Percentiles rank a stretch among this genome's conserved stretches.
Conservation (phyloP, 2,113 vertebrate genomes). For the Coptodon rendalli region DNA sequence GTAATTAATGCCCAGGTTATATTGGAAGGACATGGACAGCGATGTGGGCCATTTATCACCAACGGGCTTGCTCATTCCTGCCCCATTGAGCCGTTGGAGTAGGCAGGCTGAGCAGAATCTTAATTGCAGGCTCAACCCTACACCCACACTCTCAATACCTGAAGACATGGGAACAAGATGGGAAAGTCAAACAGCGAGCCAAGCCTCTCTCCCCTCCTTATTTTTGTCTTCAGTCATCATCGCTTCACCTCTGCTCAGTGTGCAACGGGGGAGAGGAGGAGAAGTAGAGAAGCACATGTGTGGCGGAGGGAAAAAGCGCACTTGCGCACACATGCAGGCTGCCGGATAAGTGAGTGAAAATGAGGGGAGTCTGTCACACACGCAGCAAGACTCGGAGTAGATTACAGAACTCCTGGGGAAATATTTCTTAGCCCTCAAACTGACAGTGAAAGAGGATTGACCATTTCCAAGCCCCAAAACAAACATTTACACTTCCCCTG, state of each 20-base stretch:
- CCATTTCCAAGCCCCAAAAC: conserved; percentile 19
- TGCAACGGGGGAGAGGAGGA: background rate
- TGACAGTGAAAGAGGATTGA: conserved; percentile 47
- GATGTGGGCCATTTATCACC: conserved; percentile 71
- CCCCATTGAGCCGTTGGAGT: conserved; percentile 64
- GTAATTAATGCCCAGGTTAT: conserved; percentile 74
- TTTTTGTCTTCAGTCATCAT: background rate
- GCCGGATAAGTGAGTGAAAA: conserved; percentile 8
- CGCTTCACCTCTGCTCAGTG: background rate
- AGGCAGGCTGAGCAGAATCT: conserved; percentile 63
- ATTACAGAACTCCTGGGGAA: conserved; percentile 57
- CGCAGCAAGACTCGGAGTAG: conserved; percentile 40
- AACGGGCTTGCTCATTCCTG: conserved; percentile 48
- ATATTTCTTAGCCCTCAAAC: conserved; percentile 25
- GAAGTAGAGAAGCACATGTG: background rate
- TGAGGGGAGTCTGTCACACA: conserved; percentile 13
- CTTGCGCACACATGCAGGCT: background rate
- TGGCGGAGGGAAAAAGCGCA: background rate
- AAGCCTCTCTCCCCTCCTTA: background rate
- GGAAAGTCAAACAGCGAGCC: conserved; percentile 40
- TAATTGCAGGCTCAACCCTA: conserved; percentile 51
- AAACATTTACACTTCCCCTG: conserved; percentile 33
- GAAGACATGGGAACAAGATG: conserved; percentile 33
- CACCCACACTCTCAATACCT: background rate
- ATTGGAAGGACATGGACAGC: conserved; percentile 59